Evolutionary conservation across 2,888 invertebrate genomes (phyloP), one percentile per base, ranked within the genome.

Genomic region (Gryllus longicercus): DNA sequence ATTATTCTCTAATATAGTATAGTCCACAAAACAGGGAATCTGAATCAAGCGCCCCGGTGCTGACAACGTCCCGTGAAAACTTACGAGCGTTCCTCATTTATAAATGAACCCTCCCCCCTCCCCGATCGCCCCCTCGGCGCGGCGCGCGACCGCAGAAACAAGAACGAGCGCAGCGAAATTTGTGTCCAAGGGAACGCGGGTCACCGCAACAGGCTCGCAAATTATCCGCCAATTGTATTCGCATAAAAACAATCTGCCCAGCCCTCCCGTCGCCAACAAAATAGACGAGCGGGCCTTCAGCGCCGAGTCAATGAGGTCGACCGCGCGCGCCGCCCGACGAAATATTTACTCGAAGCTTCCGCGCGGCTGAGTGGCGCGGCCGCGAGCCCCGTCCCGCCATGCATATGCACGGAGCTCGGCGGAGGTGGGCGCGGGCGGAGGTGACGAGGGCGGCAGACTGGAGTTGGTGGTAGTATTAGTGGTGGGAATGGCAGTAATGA

Each of bases 131-230:
- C 38, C 8, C 38, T 38, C 38, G 38, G 38, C 38, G 38, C 1
- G 8, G 38, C 1, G 38, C 38, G 38, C 38, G 38, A 38, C 38
- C 63, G 63, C n/a, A 14, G n/a, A 18, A n/a, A 18, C 16, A 63
- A n/a, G n/a, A 63, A 63, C n/a, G 16, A n/a, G 14, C 63, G 14
- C 63, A 63, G 14, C 63, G 8, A 63, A 63, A 63, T 63, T 63
- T 18, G 16, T 18, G 63, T n/a, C 63, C n/a, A 63, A 63, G 63
- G 4, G 63, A 63, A 63, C 14, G 14, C n/a, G 63, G n/a, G 14
- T 18, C 63, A n/a, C 63, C 63, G 63, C 63, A 63, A 63, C 63
- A 63, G 63, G 63, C 63, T 63, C 63, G n/a, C 63, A 63, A 63
- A 63, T 63, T 63, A 12, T n/a, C n/a, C 14, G 63, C 63, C 14